Conservation (phyloP, 2,113 vertebrate genomes). For the Siniperca chuatsi region DNA sequence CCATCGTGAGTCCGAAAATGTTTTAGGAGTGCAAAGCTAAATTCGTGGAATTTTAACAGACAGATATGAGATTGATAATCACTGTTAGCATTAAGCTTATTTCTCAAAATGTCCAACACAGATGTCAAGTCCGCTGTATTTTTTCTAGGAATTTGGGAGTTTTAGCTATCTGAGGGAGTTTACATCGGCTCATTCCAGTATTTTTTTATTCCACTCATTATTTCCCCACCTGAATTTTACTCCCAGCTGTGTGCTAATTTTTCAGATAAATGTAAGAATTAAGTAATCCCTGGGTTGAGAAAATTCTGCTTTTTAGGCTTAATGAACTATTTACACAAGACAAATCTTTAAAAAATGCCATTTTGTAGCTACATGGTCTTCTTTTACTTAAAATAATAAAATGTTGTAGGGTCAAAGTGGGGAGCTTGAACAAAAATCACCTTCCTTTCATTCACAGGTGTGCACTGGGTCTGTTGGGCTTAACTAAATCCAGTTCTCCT, state of each 20-base stretch:
- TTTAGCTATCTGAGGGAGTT: not conserved
- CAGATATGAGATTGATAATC: not conserved
- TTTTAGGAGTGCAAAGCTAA: too few species aligned
- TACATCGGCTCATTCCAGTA: not conserved
- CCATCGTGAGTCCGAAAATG: too few species aligned
- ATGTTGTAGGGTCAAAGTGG: too few species aligned
- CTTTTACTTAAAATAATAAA: too few species aligned
- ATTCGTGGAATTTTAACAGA: too few species aligned
- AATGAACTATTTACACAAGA: not conserved
- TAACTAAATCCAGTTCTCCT: not conserved
- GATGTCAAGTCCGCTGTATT: not conserved
- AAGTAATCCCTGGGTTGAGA: not conserved
- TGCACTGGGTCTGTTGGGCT: not conserved
- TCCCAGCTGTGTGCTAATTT: not conserved
- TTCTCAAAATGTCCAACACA: not conserved
- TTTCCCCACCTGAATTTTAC: not conserved
- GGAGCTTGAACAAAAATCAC: not conserved
- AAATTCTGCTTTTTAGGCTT: not conserved
- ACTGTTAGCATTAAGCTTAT: not conserved
- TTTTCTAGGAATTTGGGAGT: not conserved
- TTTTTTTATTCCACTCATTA: not conserved
- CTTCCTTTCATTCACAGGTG: not conserved
- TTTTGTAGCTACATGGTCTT: too few species aligned
- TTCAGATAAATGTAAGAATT: not conserved
- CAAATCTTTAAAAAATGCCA: too few species aligned